Base-by-base conservation (phyloP, 2,888 invertebrate genomes). In the Heliconius ismenius region DNA sequence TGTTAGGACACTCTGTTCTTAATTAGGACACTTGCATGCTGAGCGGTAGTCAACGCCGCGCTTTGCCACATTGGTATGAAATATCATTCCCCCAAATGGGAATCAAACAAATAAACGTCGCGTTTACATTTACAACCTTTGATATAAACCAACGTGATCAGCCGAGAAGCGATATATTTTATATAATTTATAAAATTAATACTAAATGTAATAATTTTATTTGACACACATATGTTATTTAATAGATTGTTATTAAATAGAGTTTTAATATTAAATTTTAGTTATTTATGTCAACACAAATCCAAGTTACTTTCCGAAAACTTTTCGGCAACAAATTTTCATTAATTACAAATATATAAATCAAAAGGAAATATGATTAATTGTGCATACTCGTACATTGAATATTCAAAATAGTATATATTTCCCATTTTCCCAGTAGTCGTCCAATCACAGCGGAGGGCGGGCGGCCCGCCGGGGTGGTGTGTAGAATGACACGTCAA, bases 361-460 rank as follows among this genome's bases (percentile, higher is more conserved):
- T 49, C 32, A 28, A 39, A 24, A 62, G 26, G 2, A 73, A 62
- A 24, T 13, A 62, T 26, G 24, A 60, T 2, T 58, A 7, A 21
- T 39, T 54, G 24, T 74, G 65, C 75, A 76, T 76, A n/a, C n/a
- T n/a, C n/a, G n/a, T n/a, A 73, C 68, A 74, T 77, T 79, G 64
- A 69, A 76, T 77, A 78, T 80, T 78, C 76, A 76, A 72, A 76
- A 74, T 60, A 65, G 43, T 70, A 74, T 36, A 74, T 74, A 68
- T 73, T 49, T 70, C 63, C 60, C 63, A 73, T 77, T 81, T 79
- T 79, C 81, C 72, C 73, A 60, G 77, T 76, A 74, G 68, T 76
- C 76, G 77, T 78, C 84, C 84, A 84, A 84, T 84, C 84, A 82
- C 80, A 65, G 81, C 81, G 64, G 54, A 74, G 81, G 81, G 83